Conservation (phyloP, 2,888 invertebrate genomes). For the Gymnoscelis rufifasciata region DNA sequence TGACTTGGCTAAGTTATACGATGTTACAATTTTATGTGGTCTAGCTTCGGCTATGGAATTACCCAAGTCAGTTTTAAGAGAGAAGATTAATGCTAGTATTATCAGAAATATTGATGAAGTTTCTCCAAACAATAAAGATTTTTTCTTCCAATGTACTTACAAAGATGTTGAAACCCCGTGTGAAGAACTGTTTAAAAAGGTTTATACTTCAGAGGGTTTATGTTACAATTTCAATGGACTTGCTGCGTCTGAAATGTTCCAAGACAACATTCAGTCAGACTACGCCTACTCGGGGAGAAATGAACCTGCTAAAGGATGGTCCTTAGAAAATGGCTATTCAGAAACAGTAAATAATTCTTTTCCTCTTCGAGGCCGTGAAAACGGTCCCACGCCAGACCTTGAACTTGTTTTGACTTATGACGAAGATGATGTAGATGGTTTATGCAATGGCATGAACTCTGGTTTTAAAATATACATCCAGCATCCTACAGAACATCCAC, state of each 20-base stretch:
- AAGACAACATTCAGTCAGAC: slow-evolving; percentile 25
- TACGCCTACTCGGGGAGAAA: slow-evolving; percentile 33
- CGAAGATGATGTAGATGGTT: slow-evolving; percentile 24
- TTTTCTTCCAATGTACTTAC: not conserved
- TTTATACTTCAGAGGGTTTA: slow-evolving; percentile 5
- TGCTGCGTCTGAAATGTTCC: not conserved
- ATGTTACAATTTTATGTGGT: slow-evolving; percentile 2
- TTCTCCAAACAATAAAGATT: not conserved
- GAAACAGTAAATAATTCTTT: slow-evolving; percentile 23
- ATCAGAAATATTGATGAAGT: not conserved
- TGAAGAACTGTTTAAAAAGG: slow-evolving; percentile 1
- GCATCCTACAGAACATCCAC: slow-evolving; percentile 48
- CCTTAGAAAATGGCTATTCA: slow-evolving; percentile 33
- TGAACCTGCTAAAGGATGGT: slow-evolving; percentile 31
- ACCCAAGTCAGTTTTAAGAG: not conserved
- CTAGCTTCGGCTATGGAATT: not conserved
- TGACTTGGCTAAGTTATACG: not conserved
- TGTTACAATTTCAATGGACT: not conserved
- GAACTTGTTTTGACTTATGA: slow-evolving; percentile 28
- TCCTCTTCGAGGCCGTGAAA: slow-evolving; percentile 42
- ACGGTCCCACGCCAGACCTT: slow-evolving; percentile 35
- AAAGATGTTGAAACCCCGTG: not conserved
- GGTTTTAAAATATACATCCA: slow-evolving; percentile 45
- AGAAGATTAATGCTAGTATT: slow-evolving; percentile 3
- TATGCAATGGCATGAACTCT: slow-evolving; percentile 15